A percentile compares a stretch with the other conserved stretches of the same genome.
Conservation (phyloP, 2,797 vertebrate species). For the Brotula barbata region DNA sequence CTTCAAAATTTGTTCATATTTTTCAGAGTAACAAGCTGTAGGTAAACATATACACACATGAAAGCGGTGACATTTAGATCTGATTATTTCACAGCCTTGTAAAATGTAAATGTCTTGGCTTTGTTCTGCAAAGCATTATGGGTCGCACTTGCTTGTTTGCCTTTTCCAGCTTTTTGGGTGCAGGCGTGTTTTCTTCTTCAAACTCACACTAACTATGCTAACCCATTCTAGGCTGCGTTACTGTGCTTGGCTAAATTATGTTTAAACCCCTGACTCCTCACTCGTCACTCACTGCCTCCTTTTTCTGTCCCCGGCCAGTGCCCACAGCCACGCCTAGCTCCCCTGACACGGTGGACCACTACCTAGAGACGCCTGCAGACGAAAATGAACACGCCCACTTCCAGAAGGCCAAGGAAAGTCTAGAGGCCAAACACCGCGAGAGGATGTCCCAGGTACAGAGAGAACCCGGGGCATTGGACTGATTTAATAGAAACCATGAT, state of each 20-base stretch:
- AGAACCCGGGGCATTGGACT: too few relatives aligned
- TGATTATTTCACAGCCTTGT: too few relatives aligned
- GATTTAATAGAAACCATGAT: too few relatives aligned
- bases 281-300: too few relatives aligned
- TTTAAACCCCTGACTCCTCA: slow-evolving; percentile 5
- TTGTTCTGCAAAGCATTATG: slow-evolving; percentile 19
- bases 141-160: slow-evolving; percentile 38
- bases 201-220: slow-evolving; percentile 48
- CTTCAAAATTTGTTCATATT: too few relatives aligned
- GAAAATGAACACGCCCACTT: slow-evolving; percentile 96
- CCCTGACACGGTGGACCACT: slow-evolving; percentile 92
- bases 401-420: slow-evolving; percentile 95
- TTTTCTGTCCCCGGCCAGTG: slow-evolving; percentile 71
- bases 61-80: too few relatives aligned
- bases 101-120: too few relatives aligned
- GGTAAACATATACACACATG: too few relatives aligned
- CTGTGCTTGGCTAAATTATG: neutral
- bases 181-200: slow-evolving; percentile 27
- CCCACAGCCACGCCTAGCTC: slow-evolving; percentile 92
- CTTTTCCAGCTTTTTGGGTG: slow-evolving; percentile 35
- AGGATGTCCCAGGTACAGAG: slow-evolving; percentile 91
- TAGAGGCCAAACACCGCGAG: slow-evolving; percentile 95
- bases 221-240: slow-evolving; percentile 31
- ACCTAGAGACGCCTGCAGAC: slow-evolving; percentile 93
- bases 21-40: too few relatives aligned